Base-by-base conservation (phyloP, 2,113 vertebrate genomes). In the Ibidorhyncha struthersii region DNA sequence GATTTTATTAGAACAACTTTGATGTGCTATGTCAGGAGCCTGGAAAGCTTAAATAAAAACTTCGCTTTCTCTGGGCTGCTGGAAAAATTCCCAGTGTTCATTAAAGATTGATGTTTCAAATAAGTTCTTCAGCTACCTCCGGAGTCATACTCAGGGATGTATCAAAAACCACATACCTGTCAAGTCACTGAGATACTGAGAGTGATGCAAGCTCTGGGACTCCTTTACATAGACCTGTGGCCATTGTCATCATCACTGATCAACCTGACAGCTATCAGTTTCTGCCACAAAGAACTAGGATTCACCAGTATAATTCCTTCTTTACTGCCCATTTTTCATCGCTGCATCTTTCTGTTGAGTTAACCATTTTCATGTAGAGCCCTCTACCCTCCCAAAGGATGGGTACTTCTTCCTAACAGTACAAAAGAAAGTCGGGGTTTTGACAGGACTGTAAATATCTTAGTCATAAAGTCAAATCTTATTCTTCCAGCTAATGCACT, bases 371-470 rank as follows among this genome's bases (percentile, higher is more conserved):
- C 90, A 91, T 43, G 85, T 3, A 66, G 71, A 94, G 38, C 76
- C 74, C 53, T 90, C 72, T 78, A 59, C n/a, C 7, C 38, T 95
- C 97, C 95, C 93, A n/a, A 67, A 91, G 93, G 95, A 83, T 73
- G 62, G 0, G 16, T 88, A 59, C 87, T 90, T 96, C 86, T 95
- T 96, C 71, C 41, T 79, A 67, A 82, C 9, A 76, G 52, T 70
- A 83, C 52, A 59, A 90, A 94, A 94, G 67, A 88, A 96, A 88
- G 89, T 43, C 17, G 1, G 38, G 58, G 30, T 55, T 92, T 96
- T 96, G 97, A 93, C 96, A 94, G 58, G 50, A 63, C 67, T 93
- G 93, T 97, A 97, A 96, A 96, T 94, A 93, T 93, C 87, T 80
- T 88, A 93, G 94, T 80, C 78, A 56, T 93, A 91, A 93, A 97